A percentile compares a stretch with the other conserved stretches of the same genome.
Evolutionary conservation across 1,140 invertebrate genomes (phyloP).

Genomic region (Philotrypesis tridentata): DNA sequence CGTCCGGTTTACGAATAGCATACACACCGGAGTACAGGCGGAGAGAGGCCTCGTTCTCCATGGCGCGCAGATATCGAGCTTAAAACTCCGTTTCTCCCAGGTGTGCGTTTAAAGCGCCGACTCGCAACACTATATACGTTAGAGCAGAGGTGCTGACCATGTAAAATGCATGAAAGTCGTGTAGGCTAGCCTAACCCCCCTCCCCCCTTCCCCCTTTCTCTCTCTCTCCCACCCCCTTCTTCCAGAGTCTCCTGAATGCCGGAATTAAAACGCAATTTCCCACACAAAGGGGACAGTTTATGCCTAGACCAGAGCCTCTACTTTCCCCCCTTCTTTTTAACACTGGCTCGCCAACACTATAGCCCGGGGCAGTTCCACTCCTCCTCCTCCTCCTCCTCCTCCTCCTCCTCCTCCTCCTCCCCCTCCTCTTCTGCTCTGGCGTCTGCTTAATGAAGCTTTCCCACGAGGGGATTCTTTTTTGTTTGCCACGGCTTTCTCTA

Average conservation of each 20-base stretch:
- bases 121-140: neutral
- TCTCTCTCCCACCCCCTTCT: neutral
- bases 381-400: constrained; percentile 42
- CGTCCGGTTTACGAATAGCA: neutral
- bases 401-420: constrained; percentile 43
- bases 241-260: constrained; percentile 63
- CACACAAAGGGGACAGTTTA: constrained; percentile 72
- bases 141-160: constrained; percentile 57
- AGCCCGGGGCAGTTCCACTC: neutral
- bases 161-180: constrained; percentile 69
- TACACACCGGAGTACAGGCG: neutral
- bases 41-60: no score
- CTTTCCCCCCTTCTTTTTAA: constrained; percentile 11
- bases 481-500: constrained; percentile 47
- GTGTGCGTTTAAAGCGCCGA: neutral
- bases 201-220: no score
- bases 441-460: constrained; percentile 70
- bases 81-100: neutral
- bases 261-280: constrained; percentile 75
- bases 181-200: constrained; percentile 16
- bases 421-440: constrained; percentile 54
- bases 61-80: neutral
- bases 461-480: constrained; percentile 62
- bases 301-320: constrained; percentile 56
- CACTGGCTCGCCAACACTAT: neutral